Percentiles rank a stretch among this genome's conserved stretches.
phyloP scores from a whole-genome alignment of 2,113 vertebrate species.

The Vombatus ursinus region DNA sequence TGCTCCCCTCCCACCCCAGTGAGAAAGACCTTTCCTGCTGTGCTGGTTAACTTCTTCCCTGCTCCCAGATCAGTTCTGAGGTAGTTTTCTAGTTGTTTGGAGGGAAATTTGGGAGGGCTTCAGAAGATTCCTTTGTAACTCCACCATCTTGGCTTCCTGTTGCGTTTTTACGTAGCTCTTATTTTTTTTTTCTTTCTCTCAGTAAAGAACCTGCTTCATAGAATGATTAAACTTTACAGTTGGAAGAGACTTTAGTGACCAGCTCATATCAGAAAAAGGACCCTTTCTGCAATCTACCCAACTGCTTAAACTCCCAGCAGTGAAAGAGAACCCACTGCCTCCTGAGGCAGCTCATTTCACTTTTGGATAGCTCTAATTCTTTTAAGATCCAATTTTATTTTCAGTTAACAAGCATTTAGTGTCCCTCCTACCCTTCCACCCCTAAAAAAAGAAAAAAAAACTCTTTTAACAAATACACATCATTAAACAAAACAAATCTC shows the following conservation, averaged over 20 bases:
- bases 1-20: no score
- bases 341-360: neutral
- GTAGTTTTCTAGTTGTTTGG: no score
- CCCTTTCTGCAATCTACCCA: neutral
- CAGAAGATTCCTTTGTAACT: no score
- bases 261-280: neutral
- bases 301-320: neutral
- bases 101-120: no score
- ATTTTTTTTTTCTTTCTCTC: no score
- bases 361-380: neutral
- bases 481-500: neutral
- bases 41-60: no score
- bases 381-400: neutral
- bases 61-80: no score
- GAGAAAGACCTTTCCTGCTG: no score
- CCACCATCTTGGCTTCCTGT: no score
- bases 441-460: neutral
- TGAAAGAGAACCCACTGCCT: neutral
- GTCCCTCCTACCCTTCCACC: no score
- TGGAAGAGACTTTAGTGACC: neutral
- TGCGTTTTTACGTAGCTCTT: no score
- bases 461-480: neutral
- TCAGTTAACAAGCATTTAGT: neutral
- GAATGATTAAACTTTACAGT: neutral
- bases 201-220: no score